phyloP scores from a whole-genome alignment of 2,888 invertebrate genomes.

The Eupithecia dodoneata region DNA sequence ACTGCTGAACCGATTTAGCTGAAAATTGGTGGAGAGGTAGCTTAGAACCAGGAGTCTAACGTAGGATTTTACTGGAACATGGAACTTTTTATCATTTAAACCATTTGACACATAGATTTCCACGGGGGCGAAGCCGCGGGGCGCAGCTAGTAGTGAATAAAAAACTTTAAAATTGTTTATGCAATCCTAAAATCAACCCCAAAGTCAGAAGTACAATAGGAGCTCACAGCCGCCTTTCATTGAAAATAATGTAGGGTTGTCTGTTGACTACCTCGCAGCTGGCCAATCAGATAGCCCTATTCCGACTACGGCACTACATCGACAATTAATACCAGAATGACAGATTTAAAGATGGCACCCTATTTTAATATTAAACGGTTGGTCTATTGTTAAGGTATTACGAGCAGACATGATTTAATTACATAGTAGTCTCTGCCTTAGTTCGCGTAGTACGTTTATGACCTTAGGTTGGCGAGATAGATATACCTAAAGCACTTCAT shows the following conservation, averaged over 20 bases:
- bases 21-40: no score
- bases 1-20: no score
- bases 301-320: conserved; percentile 55
- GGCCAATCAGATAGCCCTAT: conserved; percentile 62
- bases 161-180: conserved; percentile 70
- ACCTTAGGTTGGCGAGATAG: no score
- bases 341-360: conserved; percentile 78
- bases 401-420: neutral
- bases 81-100: no score
- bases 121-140: no score
- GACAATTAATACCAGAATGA: conserved; percentile 63
- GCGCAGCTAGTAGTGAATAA: conserved; percentile 49
- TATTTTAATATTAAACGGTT: conserved; percentile 42
- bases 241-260: conserved; percentile 54
- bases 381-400: conserved; percentile 37
- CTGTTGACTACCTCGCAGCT: conserved; percentile 13
- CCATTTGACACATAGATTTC: no score
- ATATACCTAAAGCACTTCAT: no score
- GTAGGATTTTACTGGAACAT: no score
- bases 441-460: neutral
- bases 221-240: conserved; percentile 81
- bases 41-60: no score
- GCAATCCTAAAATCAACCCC: conserved; percentile 76
- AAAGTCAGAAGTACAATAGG: conserved; percentile 78
- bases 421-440: neutral